Base-by-base conservation (phyloP, 2,888 invertebrate genomes). In the Drosophila colorata region DNA sequence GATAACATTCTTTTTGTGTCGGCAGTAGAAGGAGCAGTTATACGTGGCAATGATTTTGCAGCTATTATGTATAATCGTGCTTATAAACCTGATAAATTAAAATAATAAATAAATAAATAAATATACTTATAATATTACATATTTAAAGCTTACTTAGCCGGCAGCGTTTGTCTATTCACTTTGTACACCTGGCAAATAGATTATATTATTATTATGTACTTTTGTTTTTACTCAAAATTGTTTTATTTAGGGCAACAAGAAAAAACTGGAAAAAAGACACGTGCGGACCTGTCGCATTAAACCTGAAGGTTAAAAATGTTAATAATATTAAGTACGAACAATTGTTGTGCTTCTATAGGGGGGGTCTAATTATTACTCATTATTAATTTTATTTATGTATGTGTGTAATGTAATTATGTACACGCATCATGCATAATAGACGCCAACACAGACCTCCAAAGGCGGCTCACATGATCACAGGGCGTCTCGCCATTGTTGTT, bases 221-320 rank as follows among this genome's bases (percentile, higher is more conserved):
- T 31, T 4, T 46, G 31, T 23, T 46, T 28, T 43, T 51, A 49
- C 49, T 60, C 35, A 28, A 28, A 8, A 31, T 48, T 57, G 20
- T 69, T 52, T 48, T 57, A 28, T 46, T 51, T 51, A 40, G 8
- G 47, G 28, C 61, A 37, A 13, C 5, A 37, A 48, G 38, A 61
- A 63, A 69, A 55, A 49, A 57, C 16, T 48, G 44, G 35, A 47
- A 69, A 64, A 69, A 67, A 44, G 58, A 58, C 70, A 69, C 70
- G 69, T 70, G 70, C 70, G 56, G 49, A 31, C 38, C 40, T 38
- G 38, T 38, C 49, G 49, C n/a, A n/a, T n/a, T n/a, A n/a, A n/a
- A n/a, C n/a, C n/a, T n/a, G n/a, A n/a, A n/a, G n/a, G n/a, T n/a
- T n/a, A n/a, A n/a, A n/a, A n/a, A n/a, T n/a, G n/a, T n/a, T n/a